These are phyloP conservation scores for Thera obeliscata DNA, from an alignment of 2,888 invertebrate species.

Conservation along the genomic window DNA sequence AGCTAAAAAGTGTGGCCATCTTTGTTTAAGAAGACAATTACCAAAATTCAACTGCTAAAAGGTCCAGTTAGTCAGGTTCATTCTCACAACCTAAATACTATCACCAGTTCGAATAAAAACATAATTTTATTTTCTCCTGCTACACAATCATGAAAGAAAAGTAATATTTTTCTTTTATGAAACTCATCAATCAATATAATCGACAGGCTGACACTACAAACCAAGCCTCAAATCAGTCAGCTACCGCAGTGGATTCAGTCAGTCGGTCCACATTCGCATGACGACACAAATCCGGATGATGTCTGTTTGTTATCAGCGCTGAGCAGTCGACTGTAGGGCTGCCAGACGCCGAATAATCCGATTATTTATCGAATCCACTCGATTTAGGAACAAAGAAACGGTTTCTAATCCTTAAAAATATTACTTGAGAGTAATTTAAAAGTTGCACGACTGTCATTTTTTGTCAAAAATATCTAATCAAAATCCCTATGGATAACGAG, in stretches of 20 bases:
- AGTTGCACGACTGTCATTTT: too few species aligned
- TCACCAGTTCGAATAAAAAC: too few species aligned
- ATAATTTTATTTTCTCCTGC: too few species aligned
- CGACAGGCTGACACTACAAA: constrained; percentile 9
- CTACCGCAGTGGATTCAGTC: constrained; percentile 23
- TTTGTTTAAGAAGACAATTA: too few species aligned
- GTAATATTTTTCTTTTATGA: background rate
- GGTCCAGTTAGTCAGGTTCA: too few species aligned
- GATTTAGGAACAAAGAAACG: constrained; percentile 55
- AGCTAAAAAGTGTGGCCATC: too few species aligned
- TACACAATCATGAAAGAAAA: too few species aligned
- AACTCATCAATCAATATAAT: constrained; percentile 5
- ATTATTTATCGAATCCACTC: constrained; percentile 70
- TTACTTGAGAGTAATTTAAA: background rate
- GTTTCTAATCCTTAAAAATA: constrained; percentile 30
- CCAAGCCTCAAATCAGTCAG: constrained; percentile 13
- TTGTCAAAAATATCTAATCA: too few species aligned
- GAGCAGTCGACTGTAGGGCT: constrained; percentile 77
- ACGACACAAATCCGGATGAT: constrained; percentile 84
- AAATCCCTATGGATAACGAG: too few species aligned
- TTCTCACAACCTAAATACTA: too few species aligned
- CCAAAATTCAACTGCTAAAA: too few species aligned
- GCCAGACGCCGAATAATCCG: constrained; percentile 68
- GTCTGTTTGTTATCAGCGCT: constrained; percentile 83
- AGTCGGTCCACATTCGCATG: constrained; percentile 63